Conservation (phyloP, 2,113 vertebrate genomes). For the Morphnarchus princeps region DNA sequence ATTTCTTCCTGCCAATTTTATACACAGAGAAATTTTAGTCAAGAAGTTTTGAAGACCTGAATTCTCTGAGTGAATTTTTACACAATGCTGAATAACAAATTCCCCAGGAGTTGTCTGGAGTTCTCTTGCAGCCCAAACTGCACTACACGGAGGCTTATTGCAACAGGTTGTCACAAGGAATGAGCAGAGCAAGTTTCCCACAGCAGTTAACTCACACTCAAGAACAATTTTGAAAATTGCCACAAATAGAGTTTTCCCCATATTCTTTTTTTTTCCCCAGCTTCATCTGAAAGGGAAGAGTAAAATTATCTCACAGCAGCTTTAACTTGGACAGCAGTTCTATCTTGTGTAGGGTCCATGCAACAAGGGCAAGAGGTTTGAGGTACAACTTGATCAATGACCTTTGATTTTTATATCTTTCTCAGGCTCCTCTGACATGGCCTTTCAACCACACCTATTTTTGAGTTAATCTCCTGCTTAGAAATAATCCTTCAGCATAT, state of each 20-base stretch:
- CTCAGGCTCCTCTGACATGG: not conserved
- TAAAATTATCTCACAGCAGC: not conserved
- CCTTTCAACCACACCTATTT: not conserved
- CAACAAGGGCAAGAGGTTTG: not conserved
- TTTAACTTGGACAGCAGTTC: not conserved
- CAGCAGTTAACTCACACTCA: not conserved
- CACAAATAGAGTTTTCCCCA: not conserved
- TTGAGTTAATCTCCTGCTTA: not conserved
- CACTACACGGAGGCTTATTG: not conserved
- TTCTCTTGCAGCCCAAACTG: not conserved
- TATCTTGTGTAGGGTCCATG: not conserved
- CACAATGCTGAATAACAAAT: not conserved
- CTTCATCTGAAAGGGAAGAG: not conserved
- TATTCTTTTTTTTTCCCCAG: not conserved
- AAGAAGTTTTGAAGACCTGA: not conserved
- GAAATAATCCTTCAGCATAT: not conserved
- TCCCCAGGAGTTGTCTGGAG: not conserved
- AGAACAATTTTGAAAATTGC: constrained; percentile 12
- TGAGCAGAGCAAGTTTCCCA: not conserved
- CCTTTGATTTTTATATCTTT: not conserved
- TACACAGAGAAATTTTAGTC: not conserved
- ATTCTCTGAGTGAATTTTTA: not conserved
- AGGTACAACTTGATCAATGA: not conserved
- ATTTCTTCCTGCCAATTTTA: not conserved
- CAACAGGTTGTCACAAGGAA: not conserved